phyloP scores from a whole-genome alignment of 2,797 vertebrate species.

The Pyrocephalus nanus region DNA sequence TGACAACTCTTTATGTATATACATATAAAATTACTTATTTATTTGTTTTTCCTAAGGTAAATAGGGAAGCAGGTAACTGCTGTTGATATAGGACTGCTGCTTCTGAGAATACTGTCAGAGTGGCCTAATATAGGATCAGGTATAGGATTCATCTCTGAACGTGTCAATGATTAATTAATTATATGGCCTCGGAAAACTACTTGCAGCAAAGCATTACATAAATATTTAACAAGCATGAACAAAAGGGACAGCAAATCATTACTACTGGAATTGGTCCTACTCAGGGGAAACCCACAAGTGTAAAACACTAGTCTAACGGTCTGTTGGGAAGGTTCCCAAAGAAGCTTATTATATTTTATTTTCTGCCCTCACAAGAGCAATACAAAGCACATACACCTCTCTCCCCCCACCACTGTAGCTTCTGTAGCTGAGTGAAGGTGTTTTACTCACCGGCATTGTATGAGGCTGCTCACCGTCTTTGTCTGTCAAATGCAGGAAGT shows the following conservation, averaged over 20 bases:
- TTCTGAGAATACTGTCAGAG: neutral
- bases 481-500: conserved; percentile 94
- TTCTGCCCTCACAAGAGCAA: neutral
- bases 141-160: neutral
- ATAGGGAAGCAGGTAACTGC: neutral
- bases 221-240: neutral
- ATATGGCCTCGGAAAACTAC: neutral
- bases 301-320: neutral
- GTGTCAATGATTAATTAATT: neutral
- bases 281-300: neutral
- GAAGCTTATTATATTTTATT: neutral
- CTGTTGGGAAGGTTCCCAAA: neutral
- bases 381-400: neutral
- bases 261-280: neutral
- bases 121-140: neutral
- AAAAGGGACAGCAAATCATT: neutral
- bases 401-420: neutral
- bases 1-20: neutral
- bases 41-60: neutral
- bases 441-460: conserved; percentile 82
- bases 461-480: conserved; percentile 97
- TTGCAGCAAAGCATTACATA: neutral
- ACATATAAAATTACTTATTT: neutral
- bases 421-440: neutral
- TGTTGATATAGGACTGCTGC: neutral